Evolutionary conservation across 2,113 vertebrate species (phyloP).

Genomic region (Lagopus leucura): DNA sequence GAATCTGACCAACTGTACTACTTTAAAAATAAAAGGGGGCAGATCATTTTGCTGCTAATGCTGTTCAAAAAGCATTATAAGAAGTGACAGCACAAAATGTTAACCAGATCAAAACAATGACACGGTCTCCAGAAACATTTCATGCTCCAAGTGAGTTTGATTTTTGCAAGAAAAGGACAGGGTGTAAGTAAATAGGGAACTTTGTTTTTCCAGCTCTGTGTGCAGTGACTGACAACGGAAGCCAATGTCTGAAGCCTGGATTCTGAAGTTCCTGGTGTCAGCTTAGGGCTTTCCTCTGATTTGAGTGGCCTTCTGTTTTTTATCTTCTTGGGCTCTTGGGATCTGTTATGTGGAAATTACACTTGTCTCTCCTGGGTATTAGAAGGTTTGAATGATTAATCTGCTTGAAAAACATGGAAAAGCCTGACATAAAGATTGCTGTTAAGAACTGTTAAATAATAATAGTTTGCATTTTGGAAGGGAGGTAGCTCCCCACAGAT

Average conservation of each 20-base stretch:
- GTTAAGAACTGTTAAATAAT: neutral
- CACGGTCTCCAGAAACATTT: constrained; percentile 3
- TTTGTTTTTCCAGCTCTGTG: neutral
- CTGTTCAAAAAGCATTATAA: neutral
- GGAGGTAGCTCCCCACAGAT: neutral
- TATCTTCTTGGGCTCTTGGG: neutral
- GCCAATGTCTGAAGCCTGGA: neutral
- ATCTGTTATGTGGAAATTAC: neutral
- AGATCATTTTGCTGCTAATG: neutral
- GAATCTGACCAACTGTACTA: constrained; percentile 2
- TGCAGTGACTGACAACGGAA: neutral
- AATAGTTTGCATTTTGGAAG: constrained; percentile 3
- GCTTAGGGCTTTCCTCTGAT: neutral
- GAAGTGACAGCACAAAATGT: constrained; percentile 1
- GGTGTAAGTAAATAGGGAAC: neutral
- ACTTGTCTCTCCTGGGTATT: neutral
- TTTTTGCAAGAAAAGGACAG: neutral
- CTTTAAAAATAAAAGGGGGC: constrained; percentile 31
- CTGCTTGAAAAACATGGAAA: neutral
- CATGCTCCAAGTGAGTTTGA: neutral
- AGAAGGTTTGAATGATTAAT: neutral
- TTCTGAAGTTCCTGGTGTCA: neutral
- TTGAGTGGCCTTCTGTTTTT: neutral
- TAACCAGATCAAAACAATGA: constrained; percentile 13
- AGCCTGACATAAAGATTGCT: neutral